A percentile compares a stretch with the other conserved stretches of the same genome.
Evolutionary conservation across 2,113 vertebrate genomes (phyloP).

Genomic region (Tonatia bakeri): DNA sequence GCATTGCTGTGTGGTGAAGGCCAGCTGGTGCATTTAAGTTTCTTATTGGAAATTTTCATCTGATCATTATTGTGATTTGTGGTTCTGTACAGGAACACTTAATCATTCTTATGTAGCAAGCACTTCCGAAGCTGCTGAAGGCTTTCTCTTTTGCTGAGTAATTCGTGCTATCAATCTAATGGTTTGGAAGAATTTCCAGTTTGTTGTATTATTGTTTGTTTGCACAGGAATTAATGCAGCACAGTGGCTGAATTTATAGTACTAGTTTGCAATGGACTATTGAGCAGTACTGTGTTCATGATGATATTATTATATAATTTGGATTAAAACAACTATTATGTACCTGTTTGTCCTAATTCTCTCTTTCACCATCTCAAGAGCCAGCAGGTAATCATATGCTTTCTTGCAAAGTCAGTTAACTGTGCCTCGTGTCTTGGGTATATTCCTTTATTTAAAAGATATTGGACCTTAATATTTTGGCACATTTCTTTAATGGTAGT

Average conservation of each 20-base stretch:
- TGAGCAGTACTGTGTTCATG: conserved; percentile 54
- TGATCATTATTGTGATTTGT: conserved; percentile 83
- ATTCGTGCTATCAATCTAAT: conserved; percentile 78
- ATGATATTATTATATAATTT: conserved; percentile 60
- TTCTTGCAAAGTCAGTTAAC: not conserved
- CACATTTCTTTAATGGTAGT: not conserved
- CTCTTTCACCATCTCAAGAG: not conserved
- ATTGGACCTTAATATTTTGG: not conserved
- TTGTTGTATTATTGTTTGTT: conserved; percentile 74
- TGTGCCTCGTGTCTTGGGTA: not conserved
- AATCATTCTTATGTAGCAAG: conserved; percentile 77
- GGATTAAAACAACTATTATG: conserved; percentile 65
- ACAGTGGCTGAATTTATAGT: conserved; percentile 72
- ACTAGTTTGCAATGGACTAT: conserved; percentile 72
- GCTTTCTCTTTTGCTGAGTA: conserved; percentile 78
- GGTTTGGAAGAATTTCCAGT: conserved; percentile 74
- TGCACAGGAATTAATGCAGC: conserved; percentile 73
- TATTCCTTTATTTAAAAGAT: not conserved
- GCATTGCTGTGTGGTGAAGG: conserved; percentile 64
- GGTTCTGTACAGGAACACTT: conserved; percentile 78
- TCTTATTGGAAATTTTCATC: conserved; percentile 79
- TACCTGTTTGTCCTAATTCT: conserved; percentile 43
- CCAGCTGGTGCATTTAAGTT: conserved; percentile 79
- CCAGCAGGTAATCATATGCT: not conserved
- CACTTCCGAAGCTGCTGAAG: conserved; percentile 74